These are phyloP conservation scores for Lithobates sylvaticus DNA, from an alignment of 2,797 vertebrate species.

Conservation along the genomic window DNA sequence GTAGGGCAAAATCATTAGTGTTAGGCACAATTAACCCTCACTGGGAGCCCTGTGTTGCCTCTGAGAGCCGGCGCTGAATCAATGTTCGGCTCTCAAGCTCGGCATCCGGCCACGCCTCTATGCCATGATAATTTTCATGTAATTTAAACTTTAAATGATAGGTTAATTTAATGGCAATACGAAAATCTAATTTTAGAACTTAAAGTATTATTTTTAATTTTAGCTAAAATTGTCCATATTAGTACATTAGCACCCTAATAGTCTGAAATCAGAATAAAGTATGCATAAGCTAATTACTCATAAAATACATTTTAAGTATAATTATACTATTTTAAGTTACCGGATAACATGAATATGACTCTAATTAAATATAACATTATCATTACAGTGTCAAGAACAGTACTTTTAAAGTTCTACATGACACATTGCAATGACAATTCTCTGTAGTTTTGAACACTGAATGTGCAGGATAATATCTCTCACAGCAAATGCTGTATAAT, in stretches of 20 bases:
- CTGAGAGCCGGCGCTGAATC: too few species aligned
- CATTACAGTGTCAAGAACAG: conserved; percentile 6
- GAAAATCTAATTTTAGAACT: background rate
- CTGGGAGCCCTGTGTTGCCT: too few species aligned
- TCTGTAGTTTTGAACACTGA: background rate
- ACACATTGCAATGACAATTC: background rate
- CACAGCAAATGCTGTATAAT: background rate
- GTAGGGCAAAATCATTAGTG: too few species aligned
- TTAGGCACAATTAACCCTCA: too few species aligned
- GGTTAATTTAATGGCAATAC: background rate
- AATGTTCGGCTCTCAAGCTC: too few species aligned
- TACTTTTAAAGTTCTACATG: background rate
- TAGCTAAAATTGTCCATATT: background rate
- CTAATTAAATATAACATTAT: conserved; percentile 7
- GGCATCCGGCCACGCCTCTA: too few species aligned
- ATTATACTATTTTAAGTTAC: conserved; percentile 2
- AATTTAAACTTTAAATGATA: background rate
- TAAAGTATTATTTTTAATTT: background rate
- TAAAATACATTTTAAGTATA: conserved; percentile 5
- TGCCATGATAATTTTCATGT: too few species aligned
- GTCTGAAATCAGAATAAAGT: background rate
- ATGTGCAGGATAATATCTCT: too few species aligned
- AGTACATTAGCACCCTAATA: background rate
- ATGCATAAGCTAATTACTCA: background rate
- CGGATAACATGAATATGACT: background rate